Percentiles rank a stretch among this genome's conserved stretches.
These are phyloP conservation scores for Apomyelois bistriatella DNA, from an alignment of 2,888 invertebrate genomes.

Conservation along the genomic window DNA sequence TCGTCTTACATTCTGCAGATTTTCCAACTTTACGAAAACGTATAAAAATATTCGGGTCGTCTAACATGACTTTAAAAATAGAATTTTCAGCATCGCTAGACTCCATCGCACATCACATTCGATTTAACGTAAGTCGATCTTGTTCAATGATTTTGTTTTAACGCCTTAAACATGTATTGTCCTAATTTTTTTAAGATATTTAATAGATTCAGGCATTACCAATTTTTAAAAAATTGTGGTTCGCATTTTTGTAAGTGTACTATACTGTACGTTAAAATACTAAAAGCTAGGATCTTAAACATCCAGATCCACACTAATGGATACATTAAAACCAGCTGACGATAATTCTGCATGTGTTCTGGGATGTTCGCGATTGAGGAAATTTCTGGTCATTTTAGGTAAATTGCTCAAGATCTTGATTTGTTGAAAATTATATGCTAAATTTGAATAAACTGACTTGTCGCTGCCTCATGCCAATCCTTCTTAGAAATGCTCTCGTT, in stretches of 20 bases:
- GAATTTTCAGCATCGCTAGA: neutral
- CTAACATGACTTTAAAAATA: neutral
- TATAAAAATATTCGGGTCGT: constrained; percentile 1
- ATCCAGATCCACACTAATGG: neutral
- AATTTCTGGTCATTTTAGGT: neutral
- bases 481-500: too few species aligned
- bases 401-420: neutral
- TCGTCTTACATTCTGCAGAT: neutral
- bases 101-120: neutral
- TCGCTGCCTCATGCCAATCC: too few species aligned
- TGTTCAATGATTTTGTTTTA: constrained; percentile 1
- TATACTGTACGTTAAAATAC: too few species aligned
- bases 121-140: constrained; percentile 7
- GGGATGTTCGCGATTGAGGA: neutral
- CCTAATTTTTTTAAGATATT: too few species aligned
- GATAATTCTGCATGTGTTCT: neutral
- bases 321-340: neutral
- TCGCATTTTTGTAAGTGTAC: too few species aligned
- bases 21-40: neutral
- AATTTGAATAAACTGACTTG: too few species aligned
- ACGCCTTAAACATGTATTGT: neutral
- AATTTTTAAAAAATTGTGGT: too few species aligned
- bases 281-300: neutral
- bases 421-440: too few species aligned
- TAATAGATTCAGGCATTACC: too few species aligned